Base-by-base conservation (phyloP, 1,140 invertebrate genomes). In the Aphis craccivora region DNA sequence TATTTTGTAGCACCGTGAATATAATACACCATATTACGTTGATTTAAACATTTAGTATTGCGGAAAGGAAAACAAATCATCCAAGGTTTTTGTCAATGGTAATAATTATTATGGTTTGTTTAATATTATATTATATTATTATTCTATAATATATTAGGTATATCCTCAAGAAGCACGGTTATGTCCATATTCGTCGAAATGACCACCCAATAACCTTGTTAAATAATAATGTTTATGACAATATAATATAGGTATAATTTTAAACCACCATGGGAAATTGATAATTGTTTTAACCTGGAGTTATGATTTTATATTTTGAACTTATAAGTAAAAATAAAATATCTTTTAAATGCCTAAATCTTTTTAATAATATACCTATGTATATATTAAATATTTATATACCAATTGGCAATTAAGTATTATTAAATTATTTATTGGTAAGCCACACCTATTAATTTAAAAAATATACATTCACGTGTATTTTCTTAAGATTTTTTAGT, bases 161-260 rank as follows among this genome's bases (percentile, higher is more conserved):
- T 76, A 89, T 53, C 30, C 9, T 23, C 8, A 53, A 89, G 84
- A 76, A 30, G n/a, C 30, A 30, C 48, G 48, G 7, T 37, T 35
- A 53, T 53, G 48, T 53, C 20, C 87, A 35, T 89, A 37, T 87
- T 87, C 84, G 25, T 53, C 45, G 8, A 53, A 51, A 87, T 35
- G 86, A 87, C 45, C 86, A 48, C 86, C 25, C 43, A 87, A n/a
- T 87, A 87, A 87, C 86, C 86, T 87, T 48, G 86, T 48, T 87
- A n/a, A 67, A 67, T 67, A 67, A n/a, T 67, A n/a, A 51, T 87
- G 14, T n/a, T 30, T 48, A 35, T 48, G 14, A 51, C 37, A 87
- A 48, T 87, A 45, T 22, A 67, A 67, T n/a, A 11, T 67, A 67
- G 30, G 11, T 30, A 76, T 76, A 76, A 67, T 35, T 76, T n/a